Evolutionary conservation across 2,113 vertebrate species (phyloP).

Genomic region (Dicrurus megarhynchus): DNA sequence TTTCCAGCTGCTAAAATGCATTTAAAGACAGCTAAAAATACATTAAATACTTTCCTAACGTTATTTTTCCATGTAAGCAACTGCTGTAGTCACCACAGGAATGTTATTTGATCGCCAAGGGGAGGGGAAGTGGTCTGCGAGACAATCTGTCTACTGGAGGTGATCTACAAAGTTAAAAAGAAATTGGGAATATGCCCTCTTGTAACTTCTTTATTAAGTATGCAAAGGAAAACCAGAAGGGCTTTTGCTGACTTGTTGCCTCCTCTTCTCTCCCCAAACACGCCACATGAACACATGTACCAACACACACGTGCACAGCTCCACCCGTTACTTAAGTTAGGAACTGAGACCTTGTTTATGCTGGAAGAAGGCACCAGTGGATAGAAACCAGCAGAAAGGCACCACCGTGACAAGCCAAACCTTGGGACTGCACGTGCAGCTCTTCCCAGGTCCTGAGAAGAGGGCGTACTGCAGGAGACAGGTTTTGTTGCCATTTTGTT

Average conservation of each 20-base stretch:
- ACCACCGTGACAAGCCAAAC: accelerated
- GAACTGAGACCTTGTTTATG: not conserved
- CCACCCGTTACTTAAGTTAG: not conserved
- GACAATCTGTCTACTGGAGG: constrained; percentile 47
- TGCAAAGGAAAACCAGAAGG: not conserved
- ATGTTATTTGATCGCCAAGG: constrained; percentile 54
- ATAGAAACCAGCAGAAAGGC: not conserved
- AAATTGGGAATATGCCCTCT: not conserved
- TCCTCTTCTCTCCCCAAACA: not conserved
- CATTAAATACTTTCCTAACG: constrained; percentile 66
- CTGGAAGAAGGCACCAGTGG: not conserved
- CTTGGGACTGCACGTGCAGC: accelerated
- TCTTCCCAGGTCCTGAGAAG: not conserved
- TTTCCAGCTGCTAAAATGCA: constrained; percentile 65
- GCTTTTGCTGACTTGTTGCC: not conserved
- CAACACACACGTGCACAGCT: not conserved
- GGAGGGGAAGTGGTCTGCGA: constrained; percentile 47
- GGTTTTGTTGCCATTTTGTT: not conserved
- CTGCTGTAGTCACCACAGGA: constrained; percentile 62
- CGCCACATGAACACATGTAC: accelerated
- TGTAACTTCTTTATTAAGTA: not conserved
- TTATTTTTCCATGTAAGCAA: constrained; percentile 70
- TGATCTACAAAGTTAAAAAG: constrained; percentile 37
- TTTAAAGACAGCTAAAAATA: constrained; percentile 68
- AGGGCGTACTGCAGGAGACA: accelerated